phyloP scores from a whole-genome alignment of 2,113 vertebrate genomes.

The Sarotherodon lohbergeri region DNA sequence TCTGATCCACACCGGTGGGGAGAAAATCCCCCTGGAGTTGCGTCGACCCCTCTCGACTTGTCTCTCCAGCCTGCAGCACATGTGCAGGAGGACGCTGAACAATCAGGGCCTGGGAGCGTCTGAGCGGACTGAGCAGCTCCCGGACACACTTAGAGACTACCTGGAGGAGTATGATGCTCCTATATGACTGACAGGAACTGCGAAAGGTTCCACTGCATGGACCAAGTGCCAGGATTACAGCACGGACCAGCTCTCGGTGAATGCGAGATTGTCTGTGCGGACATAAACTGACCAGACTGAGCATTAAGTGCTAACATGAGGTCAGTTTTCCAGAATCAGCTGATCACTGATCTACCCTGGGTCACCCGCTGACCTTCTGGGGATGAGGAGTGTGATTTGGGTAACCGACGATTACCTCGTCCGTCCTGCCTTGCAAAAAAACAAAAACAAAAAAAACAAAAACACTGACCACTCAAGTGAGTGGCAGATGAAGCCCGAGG shows the following conservation, averaged over 20 bases:
- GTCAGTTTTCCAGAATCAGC: not conserved
- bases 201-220: not conserved
- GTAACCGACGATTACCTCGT: slow-evolving; percentile 36
- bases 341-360: not conserved
- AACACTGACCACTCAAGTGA: slow-evolving; percentile 27
- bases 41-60: slow-evolving; percentile 83
- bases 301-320: not conserved
- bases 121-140: slow-evolving; percentile 82
- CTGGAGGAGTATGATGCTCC: slow-evolving; percentile 93
- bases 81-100: slow-evolving; percentile 94
- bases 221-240: not conserved
- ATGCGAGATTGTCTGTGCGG: not conserved
- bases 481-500: slow-evolving; percentile 29
- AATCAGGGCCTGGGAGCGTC: slow-evolving; percentile 75
- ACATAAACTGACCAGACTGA: slow-evolving; percentile 16
- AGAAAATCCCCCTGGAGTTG: slow-evolving; percentile 91
- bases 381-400: slow-evolving; percentile 4
- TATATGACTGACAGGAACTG: slow-evolving; percentile 74
- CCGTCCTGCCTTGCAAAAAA: not conserved
- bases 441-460: not conserved
- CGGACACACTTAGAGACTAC: slow-evolving; percentile 87
- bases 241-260: not conserved
- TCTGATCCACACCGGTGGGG: slow-evolving; percentile 87
- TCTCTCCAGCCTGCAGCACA: slow-evolving; percentile 90
- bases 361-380: not conserved